Evolutionary conservation across 1,140 invertebrate genomes (phyloP), one percentile per base, ranked within the genome.

Genomic region (Brachionus rotundiformis): DNA sequence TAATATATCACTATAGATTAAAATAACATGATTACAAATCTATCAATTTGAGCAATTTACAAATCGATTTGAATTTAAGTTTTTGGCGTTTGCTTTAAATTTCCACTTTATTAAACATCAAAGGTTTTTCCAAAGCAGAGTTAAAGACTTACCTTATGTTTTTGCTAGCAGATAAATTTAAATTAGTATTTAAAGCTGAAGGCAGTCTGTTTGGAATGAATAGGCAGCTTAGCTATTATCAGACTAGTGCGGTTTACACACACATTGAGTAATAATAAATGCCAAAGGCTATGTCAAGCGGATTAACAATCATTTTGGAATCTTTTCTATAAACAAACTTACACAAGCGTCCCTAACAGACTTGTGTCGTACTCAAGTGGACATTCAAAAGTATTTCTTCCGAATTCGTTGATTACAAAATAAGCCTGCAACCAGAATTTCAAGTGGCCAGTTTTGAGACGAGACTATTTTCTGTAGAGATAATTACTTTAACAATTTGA

Each of bases 81-180:
- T 13, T 63, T 63, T 63, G 25, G 25, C 29, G 25, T 33, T 63
- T 31, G 25, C 29, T 63, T 63, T 63, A 33, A 63, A 63, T 63
- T 63, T 63, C 61, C 61, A 63, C 61, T 63, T 63, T 63, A 63
- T 63, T 63, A 23, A 63, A 63, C 61, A 63, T 63, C 61, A 63
- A 63, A 63, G 29, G 61, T 11, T 33, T 29, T 63, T 13, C 7
- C 19, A 31, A 4, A 13, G 25, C 29, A 63, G 29, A 63, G 25
- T n/a, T 63, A 63, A 63, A 63, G 61, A 63, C 61, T 7, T 63
- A 63, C 61, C 61, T 63, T 63, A 63, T 63, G 61, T 63, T 63
- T 16, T 63, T 29, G 29, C 61, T 63, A 63, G n/a, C 29, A 63
- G 47, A 54, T 54, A 54, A 54, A 54, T 54, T 54, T 54, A 54